A percentile compares a stretch with the other conserved stretches of the same genome.
These are phyloP conservation scores for Lepus oiostolus DNA, from an alignment of 2,797 vertebrate genomes.

Conservation along the genomic window DNA sequence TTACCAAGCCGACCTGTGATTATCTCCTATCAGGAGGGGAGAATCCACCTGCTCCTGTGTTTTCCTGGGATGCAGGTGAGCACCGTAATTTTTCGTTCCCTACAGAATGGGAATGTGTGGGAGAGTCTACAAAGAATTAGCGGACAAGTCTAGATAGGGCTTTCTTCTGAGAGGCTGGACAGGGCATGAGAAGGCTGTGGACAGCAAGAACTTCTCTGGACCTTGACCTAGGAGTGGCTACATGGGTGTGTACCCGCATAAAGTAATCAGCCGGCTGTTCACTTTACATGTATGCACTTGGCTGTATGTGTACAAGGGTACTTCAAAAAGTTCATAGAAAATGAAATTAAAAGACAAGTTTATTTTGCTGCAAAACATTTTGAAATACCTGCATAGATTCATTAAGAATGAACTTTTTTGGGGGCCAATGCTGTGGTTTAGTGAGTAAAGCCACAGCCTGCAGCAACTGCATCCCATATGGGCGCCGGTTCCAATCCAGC, in stretches of 20 bases:
- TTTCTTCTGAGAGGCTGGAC: not conserved
- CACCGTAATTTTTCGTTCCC: not conserved
- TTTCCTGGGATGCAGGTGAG: not conserved
- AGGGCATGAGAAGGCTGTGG: not conserved
- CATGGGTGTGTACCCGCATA: not conserved
- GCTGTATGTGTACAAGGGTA: not conserved
- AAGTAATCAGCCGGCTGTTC: conserved; percentile 27
- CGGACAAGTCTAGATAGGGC: not conserved
- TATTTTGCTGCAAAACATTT: too few species aligned
- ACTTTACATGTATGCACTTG: not conserved
- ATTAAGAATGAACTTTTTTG: too few species aligned
- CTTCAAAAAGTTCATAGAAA: too few species aligned
- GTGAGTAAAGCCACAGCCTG: too few species aligned
- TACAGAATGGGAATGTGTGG: not conserved
- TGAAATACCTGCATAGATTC: too few species aligned
- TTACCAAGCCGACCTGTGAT: not conserved
- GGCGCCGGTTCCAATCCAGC: too few species aligned
- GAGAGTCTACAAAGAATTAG: not conserved
- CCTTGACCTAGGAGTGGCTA: not conserved
- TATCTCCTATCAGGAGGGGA: not conserved
- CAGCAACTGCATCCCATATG: too few species aligned
- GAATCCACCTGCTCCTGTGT: not conserved
- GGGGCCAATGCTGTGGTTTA: too few species aligned
- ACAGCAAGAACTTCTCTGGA: not conserved
- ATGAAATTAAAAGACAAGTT: too few species aligned